Evolutionary conservation across 2,797 vertebrate genomes (phyloP).

Genomic region (Triplophysa yarkandensis): DNA sequence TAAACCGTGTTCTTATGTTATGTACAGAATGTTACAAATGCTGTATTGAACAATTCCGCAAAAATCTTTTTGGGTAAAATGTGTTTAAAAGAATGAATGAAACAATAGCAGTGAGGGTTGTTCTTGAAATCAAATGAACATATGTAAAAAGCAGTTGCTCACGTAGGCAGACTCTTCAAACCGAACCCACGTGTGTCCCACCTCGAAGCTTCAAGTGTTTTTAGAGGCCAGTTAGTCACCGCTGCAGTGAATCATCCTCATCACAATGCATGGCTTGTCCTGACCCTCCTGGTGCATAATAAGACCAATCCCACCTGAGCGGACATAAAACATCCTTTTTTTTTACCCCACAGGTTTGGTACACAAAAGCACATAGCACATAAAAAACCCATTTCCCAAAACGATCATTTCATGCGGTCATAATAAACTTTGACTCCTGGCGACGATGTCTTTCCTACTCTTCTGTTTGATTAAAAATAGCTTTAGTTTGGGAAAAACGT

Average conservation of each 20-base stretch:
- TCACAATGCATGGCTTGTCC: conserved; percentile 52
- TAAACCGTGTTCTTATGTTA: conserved; percentile 6
- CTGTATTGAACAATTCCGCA: background rate
- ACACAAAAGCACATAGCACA: background rate
- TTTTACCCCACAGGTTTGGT: conserved; percentile 8
- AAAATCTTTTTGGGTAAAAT: background rate
- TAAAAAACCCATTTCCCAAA: background rate
- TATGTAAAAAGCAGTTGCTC: conserved; percentile 48
- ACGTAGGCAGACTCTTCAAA: conserved; percentile 59
- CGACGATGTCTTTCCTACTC: background rate
- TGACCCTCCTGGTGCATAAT: conserved; percentile 17
- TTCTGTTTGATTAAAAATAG: background rate
- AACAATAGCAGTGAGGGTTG: background rate
- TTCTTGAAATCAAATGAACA: conserved; percentile 17
- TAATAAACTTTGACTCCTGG: background rate
- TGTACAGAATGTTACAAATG: background rate
- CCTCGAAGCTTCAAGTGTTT: conserved; percentile 67
- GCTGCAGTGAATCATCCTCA: conserved; percentile 73
- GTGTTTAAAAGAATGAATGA: background rate
- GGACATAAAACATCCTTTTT: background rate
- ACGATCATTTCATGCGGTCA: background rate
- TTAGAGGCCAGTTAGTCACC: conserved; percentile 71
- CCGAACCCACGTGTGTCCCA: conserved; percentile 59
- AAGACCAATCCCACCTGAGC: conserved; percentile 5
- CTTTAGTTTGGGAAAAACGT: background rate